Base-by-base conservation (phyloP, 1,140 invertebrate species). In the Bombus sylvicola region DNA sequence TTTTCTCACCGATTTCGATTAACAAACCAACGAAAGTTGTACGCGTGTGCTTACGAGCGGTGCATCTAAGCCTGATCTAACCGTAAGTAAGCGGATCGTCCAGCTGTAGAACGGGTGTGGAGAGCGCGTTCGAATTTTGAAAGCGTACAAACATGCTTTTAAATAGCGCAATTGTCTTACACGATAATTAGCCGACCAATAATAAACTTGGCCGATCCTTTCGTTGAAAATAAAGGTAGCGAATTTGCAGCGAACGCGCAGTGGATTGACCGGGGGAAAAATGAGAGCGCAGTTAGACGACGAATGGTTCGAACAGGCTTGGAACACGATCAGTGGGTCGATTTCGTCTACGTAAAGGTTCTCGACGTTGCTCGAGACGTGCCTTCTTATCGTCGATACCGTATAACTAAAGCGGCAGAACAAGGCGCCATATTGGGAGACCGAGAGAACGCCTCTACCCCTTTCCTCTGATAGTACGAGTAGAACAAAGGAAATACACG, bases 401-500 rank as follows among this genome's bases (percentile, higher is more conserved):
- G 34, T 79, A 41, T 53, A 59, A 69, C 79, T 69, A 37, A 80
- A 84, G 15, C 43, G 37, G 22, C 62, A 75, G 79, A 66, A 82
- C 53, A 57, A 57, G 47, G 37, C 68, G 59, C 86, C 76, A 79
- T 88, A 53, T 75, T 87, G 87, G 85, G 81, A 88, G 80, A 86
- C 62, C 37, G 68, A 81, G 66, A 81, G 86, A 86, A 66, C 81
- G 76, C 72, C 68, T 66, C 81, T 84, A 91, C 91, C 88, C 91
- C 87, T 92, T 89, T 88, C 85, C 85, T 79, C 86, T 84, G 77
- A 81, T 89, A 89, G 72, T 57, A 22, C 47, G 5, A 53, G 47
- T 53, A 83, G 87, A 90, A 92, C 91, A 93, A 93, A 92, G 90
- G 87, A 90, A 92, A 85, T 82, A 75, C 87, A 80, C 71, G 66